These are phyloP conservation scores for Phycodurus eques DNA, from an alignment of 2,113 vertebrate genomes.

Conservation along the genomic window DNA sequence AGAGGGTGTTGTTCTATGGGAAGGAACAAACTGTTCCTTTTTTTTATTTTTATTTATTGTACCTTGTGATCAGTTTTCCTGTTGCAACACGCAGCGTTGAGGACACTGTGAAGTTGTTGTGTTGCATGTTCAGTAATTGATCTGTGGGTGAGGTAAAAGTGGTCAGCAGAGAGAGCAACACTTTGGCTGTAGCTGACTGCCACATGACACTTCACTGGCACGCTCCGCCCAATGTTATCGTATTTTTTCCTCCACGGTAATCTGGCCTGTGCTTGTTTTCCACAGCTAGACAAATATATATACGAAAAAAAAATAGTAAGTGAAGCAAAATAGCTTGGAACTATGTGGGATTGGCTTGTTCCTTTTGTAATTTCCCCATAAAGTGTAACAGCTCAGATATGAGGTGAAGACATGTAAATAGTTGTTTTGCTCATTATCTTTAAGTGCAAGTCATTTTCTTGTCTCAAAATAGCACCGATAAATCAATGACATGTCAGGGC, in stretches of 20 bases:
- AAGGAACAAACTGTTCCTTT: background rate
- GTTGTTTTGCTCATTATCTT: background rate
- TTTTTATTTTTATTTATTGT: constrained; percentile 27
- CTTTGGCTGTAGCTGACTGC: constrained; percentile 27
- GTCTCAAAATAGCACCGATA: background rate
- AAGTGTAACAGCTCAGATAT: constrained; percentile 2
- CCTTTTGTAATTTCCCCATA: constrained; percentile 35
- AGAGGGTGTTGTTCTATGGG: background rate
- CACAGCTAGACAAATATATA: background rate
- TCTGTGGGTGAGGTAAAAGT: constrained; percentile 47
- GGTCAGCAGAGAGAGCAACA: constrained; percentile 24
- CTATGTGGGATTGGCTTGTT: constrained; percentile 43
- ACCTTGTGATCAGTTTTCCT: constrained; percentile 11
- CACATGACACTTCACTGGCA: constrained; percentile 42
- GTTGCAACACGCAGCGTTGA: constrained; percentile 27
- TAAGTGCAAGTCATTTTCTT: background rate
- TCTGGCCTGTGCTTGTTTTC: constrained; percentile 24
- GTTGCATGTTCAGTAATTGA: constrained; percentile 56
- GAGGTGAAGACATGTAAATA: background rate
- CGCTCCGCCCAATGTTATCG: constrained; percentile 10
- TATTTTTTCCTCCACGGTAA: constrained; percentile 4
- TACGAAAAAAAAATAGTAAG: background rate
- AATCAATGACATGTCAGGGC: background rate
- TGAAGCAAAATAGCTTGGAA: constrained; percentile 21
- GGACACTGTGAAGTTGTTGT: constrained; percentile 33